Conservation (phyloP, 1,140 invertebrate species). For the Odontomachus brunneus region DNA sequence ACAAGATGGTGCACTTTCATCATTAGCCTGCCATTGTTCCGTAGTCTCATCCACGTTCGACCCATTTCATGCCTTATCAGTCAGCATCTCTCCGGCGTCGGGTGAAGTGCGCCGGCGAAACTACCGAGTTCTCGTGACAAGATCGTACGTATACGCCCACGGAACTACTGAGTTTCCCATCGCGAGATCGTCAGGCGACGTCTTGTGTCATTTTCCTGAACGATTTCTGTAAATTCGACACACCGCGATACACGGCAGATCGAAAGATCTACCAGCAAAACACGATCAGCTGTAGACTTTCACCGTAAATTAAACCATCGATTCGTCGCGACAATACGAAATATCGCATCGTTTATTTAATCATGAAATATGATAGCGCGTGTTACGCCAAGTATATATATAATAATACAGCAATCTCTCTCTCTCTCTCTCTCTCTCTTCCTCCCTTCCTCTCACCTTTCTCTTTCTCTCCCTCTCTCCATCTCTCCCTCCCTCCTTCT, state of each 20-base stretch:
- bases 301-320: neutral
- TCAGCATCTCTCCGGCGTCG: conserved; percentile 54
- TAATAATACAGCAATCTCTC: too few relatives aligned
- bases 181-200: conserved; percentile 13
- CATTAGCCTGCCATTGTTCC: conserved; percentile 74
- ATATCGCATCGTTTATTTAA: neutral
- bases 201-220: neutral
- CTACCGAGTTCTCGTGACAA: conserved; percentile 47
- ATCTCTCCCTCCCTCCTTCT: neutral
- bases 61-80: conserved; percentile 73
- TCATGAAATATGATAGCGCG: neutral
- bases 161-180: neutral
- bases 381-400: neutral
- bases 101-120: conserved; percentile 50
- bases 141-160: conserved; percentile 36
- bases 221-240: neutral
- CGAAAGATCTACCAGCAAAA: too few relatives aligned
- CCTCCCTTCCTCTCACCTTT: neutral
- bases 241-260: too few relatives aligned
- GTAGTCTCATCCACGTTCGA: conserved; percentile 69
- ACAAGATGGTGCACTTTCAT: conserved; percentile 65
- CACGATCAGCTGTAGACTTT: neutral
- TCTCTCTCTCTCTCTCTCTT: too few relatives aligned
- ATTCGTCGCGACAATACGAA: too few relatives aligned
- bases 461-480: neutral